These are phyloP conservation scores for Saturnia japonica DNA, from an alignment of 2,888 invertebrate species.

Conservation along the genomic window DNA sequence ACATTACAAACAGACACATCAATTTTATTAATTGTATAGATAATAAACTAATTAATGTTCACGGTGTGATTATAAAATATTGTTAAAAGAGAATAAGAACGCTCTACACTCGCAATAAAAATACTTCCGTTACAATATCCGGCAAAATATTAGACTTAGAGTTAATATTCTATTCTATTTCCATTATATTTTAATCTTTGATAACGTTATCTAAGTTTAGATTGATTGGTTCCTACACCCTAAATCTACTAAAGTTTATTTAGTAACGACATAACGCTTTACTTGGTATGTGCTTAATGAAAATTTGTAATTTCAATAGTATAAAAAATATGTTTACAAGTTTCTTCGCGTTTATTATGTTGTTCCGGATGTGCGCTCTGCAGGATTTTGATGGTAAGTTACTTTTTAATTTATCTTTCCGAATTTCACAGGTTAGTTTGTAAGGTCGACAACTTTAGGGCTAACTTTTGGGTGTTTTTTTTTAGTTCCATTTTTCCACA, in stretches of 20 bases:
- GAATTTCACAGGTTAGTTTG: background rate
- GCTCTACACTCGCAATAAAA: no score
- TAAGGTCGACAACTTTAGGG: background rate
- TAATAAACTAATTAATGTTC: no score
- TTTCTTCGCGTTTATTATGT: background rate
- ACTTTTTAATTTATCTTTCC: background rate
- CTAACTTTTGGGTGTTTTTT: no score
- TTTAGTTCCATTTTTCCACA: no score
- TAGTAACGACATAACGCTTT: background rate
- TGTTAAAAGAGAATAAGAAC: no score
- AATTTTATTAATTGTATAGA: no score
- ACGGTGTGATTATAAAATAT: no score
- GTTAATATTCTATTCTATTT: background rate
- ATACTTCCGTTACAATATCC: no score
- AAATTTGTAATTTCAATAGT: background rate
- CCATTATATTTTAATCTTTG: background rate
- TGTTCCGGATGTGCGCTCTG: background rate
- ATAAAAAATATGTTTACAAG: background rate
- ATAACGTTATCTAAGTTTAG: background rate
- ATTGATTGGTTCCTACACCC: background rate
- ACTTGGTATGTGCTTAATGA: background rate
- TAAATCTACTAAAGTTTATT: background rate
- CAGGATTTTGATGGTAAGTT: constrained; percentile 2
- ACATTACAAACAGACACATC: no score
- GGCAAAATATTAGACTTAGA: no score